Base-by-base conservation (phyloP, 2,888 invertebrate genomes). In the Acronicta psi region DNA sequence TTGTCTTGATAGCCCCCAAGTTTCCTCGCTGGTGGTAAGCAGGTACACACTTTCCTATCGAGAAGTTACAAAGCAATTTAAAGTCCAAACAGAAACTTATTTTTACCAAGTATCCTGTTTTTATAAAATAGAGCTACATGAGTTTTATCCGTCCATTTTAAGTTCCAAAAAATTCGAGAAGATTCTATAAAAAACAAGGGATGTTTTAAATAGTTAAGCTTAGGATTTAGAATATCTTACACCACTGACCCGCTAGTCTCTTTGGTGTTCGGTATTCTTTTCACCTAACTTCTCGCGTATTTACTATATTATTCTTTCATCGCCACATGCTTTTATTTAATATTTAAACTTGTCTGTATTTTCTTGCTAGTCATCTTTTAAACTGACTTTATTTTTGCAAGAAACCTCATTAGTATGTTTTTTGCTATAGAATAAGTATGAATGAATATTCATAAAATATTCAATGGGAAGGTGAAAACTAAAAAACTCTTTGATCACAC, bases 41-140 rank as follows among this genome's bases (percentile, higher is more conserved):
- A 37, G 29, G 11, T 11, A 29, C 11, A 1, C 29, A 5, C 46
- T 49, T 42, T 36, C 53, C 56, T 55, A 50, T 37, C 46, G 37
- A 18, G 55, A 29, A 53, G 42, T 50, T 62, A 57, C 65, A n/a
- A 60, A 73, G 59, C 70, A 70, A 76, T 73, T 63, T 71, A 37
- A 66, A 73, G 51, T 60, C 58, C 11, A 41, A 25, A n/a, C 17
- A 40, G 31, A 66, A 75, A 73, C 68, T 76, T 61, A 63, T 76
- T 61, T 61, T 20, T 63, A 47, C 63, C 51, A 59, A 73, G 62
- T 59, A 50, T 66, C 44, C 20, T 31, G 65, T 63, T 60, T 67
- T 70, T 60, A 58, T 60, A 43, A 38, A 42, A 53, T 20, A 14
- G 20, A 58, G 17, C 34, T 14, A 53, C 41, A 38, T n/a, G n/a